Conservation (phyloP, 1,140 invertebrate genomes). For the Oreohelix idahoensis region DNA sequence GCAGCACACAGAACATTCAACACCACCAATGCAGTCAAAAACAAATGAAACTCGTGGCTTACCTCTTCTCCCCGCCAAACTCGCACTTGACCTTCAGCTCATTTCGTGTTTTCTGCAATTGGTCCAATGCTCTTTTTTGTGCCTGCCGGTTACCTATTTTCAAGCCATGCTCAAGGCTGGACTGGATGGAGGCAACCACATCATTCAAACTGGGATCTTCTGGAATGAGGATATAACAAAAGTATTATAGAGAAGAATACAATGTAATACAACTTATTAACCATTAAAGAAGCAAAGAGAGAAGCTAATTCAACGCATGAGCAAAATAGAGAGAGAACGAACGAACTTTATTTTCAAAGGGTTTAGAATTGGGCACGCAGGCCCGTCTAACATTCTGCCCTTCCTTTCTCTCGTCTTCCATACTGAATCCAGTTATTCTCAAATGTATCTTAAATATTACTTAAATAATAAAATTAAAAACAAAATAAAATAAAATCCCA, state of each 20-base stretch:
- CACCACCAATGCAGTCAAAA: too few relatives aligned
- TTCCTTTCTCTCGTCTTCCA: too few relatives aligned
- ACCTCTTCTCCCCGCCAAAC: conserved; percentile 66
- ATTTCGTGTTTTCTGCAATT: conserved; percentile 52
- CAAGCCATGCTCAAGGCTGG: conserved; percentile 51
- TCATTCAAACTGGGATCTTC: conserved; percentile 44
- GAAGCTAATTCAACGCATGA: not conserved
- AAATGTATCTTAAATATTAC: too few relatives aligned
- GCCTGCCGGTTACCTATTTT: conserved; percentile 49
- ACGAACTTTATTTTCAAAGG: too few relatives aligned
- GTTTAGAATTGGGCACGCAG: too few relatives aligned
- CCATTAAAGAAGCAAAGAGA: not conserved
- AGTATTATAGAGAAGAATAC: not conserved
- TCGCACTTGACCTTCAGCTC: conserved; percentile 63
- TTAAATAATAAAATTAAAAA: too few relatives aligned
- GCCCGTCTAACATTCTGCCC: too few relatives aligned
- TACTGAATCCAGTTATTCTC: too few relatives aligned
- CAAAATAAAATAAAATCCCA: too few relatives aligned
- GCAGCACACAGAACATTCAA: too few relatives aligned
- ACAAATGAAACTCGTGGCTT: not conserved
- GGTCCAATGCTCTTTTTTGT: conserved; percentile 44
- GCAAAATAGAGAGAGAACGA: too few relatives aligned
- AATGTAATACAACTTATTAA: not conserved
- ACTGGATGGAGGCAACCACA: conserved; percentile 57
- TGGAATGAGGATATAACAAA: not conserved